Evolutionary conservation across 1,140 invertebrate species (phyloP).

Genomic region (Drosophila burlai): DNA sequence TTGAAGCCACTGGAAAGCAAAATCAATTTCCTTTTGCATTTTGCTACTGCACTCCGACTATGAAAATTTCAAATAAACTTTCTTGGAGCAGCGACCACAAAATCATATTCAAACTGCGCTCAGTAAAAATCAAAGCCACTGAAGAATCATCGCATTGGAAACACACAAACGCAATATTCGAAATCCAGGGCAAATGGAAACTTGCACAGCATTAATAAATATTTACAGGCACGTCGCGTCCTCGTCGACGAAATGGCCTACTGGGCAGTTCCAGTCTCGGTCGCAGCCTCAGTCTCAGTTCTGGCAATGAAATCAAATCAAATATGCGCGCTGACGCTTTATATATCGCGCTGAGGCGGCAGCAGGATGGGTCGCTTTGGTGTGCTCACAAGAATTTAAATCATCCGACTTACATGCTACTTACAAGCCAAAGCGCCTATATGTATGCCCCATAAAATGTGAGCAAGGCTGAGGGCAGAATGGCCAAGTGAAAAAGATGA

Average conservation of each 20-base stretch:
- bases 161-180: slow-evolving; percentile 8
- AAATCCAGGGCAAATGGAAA: slow-evolving; percentile 46
- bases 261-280: slow-evolving; percentile 25
- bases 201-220: slow-evolving; percentile 77
- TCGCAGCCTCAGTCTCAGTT: slow-evolving; percentile 26
- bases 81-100: slow-evolving; percentile 13
- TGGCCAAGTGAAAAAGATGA: slow-evolving; percentile 23
- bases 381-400: slow-evolving; percentile 82
- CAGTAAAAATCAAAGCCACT: slow-evolving; percentile 76
- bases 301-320: slow-evolving; percentile 81
- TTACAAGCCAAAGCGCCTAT: slow-evolving; percentile 82
- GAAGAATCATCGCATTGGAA: slow-evolving; percentile 47
- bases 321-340: slow-evolving; percentile 77
- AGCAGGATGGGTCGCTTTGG: slow-evolving; percentile 37
- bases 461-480: slow-evolving; percentile 36
- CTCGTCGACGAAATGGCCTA: slow-evolving; percentile 43
- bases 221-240: slow-evolving; percentile 81
- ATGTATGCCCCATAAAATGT: slow-evolving; percentile 70
- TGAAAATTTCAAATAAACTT: slow-evolving; percentile 20
- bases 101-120: slow-evolving; percentile 42
- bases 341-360: slow-evolving; percentile 45
- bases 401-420: slow-evolving; percentile 80
- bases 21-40: slow-evolving; percentile 9
- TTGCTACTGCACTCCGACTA: slow-evolving; percentile 1
- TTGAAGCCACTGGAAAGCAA: neutral